These are phyloP conservation scores for Antechinus stuartii DNA, from an alignment of 2,113 vertebrate genomes.

Conservation along the genomic window DNA sequence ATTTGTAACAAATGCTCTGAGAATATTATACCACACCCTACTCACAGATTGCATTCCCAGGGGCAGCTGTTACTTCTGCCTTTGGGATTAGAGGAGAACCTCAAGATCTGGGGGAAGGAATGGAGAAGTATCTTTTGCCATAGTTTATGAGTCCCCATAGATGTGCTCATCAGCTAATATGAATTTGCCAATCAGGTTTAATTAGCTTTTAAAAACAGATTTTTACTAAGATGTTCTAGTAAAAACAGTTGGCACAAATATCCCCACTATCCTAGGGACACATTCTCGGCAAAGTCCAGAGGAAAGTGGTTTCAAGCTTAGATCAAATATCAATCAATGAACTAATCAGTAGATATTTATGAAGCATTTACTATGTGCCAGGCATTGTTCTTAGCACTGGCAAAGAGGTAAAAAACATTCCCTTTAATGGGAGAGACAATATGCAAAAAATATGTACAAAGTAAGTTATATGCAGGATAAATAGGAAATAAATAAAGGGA, in stretches of 20 bases:
- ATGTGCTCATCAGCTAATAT: background rate
- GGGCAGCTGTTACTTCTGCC: no score
- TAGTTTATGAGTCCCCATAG: no score
- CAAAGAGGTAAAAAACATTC: background rate
- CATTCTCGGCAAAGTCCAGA: background rate
- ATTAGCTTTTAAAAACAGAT: background rate
- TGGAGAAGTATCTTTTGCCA: no score
- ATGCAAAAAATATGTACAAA: background rate
- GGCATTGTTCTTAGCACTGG: background rate
- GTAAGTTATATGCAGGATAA: background rate
- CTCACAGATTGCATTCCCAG: no score
- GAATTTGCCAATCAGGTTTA: background rate
- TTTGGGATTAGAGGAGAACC: no score
- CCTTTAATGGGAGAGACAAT: background rate
- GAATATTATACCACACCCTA: no score
- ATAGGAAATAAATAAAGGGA: background rate
- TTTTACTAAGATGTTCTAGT: background rate
- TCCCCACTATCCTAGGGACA: background rate
- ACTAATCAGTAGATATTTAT: background rate
- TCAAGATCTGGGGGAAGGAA: no score
- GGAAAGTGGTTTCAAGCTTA: background rate
- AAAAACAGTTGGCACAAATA: background rate
- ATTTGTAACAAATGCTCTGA: no score
- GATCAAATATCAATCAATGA: background rate
- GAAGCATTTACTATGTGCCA: background rate